Evolutionary conservation across 1,140 invertebrate genomes (phyloP).

Genomic region (Papilio polytes): DNA sequence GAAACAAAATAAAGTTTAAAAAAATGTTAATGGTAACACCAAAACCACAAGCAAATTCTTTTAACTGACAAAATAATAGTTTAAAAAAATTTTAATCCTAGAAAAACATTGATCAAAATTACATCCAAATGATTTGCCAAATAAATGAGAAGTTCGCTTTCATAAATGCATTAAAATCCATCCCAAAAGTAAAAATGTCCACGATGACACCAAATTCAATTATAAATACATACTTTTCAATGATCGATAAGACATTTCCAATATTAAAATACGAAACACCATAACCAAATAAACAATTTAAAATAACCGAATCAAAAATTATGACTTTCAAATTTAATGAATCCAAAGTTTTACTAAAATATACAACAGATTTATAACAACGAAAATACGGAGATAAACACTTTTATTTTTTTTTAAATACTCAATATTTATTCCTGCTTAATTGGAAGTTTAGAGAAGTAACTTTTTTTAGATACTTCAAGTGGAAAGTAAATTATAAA

Average conservation of each 20-base stretch:
- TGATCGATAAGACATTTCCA: slow-evolving; percentile 56
- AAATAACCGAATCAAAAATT: neutral
- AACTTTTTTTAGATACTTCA: too few species aligned
- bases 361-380: neutral
- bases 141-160: neutral
- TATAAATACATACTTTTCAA: slow-evolving; percentile 55
- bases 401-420: too few species aligned
- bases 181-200: neutral
- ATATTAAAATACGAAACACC: slow-evolving; percentile 26
- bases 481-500: too few species aligned
- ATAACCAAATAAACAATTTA: neutral
- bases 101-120: neutral
- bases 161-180: neutral
- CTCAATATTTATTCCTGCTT: too few species aligned
- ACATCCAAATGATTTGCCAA: neutral
- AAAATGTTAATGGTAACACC: neutral
- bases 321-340: neutral
- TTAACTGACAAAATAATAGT: neutral
- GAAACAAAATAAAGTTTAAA: slow-evolving; percentile 7
- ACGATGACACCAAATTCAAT: slow-evolving; percentile 22
- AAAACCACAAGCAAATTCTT: neutral
- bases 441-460: too few species aligned
- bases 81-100: neutral
- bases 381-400: neutral
- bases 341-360: neutral